Conservation (phyloP, 2,113 vertebrate genomes). For the Notarius lentiginosus region DNA sequence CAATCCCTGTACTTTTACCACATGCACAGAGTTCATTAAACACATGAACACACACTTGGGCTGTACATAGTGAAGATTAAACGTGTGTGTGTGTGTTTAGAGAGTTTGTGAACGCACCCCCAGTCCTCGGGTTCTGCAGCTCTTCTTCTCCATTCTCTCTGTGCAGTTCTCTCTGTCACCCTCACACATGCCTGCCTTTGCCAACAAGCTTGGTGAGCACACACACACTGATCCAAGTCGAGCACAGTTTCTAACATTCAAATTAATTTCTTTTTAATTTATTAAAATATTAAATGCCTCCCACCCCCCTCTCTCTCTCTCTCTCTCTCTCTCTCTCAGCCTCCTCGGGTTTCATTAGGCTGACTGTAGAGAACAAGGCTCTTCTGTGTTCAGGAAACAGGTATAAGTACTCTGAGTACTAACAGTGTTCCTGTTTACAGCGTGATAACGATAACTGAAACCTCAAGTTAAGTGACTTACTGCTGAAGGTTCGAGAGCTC, state of each 20-base stretch:
- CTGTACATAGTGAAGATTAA: background rate
- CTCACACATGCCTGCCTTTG: slow-evolving; percentile 78
- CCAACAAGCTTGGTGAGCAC: slow-evolving; percentile 85
- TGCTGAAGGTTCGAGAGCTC: too few relatives aligned
- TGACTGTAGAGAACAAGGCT: slow-evolving; percentile 86
- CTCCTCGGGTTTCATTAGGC: slow-evolving; percentile 84
- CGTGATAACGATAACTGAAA: too few relatives aligned
- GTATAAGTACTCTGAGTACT: slow-evolving; percentile 63
- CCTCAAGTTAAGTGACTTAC: too few relatives aligned
- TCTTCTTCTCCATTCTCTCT: slow-evolving; percentile 80
- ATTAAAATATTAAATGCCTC: background rate
- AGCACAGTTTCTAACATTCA: background rate
- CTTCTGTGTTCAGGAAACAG: slow-evolving; percentile 81
- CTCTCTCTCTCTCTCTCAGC: slow-evolving; percentile 66
- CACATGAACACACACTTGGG: slow-evolving; percentile 35
- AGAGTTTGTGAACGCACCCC: slow-evolving; percentile 73
- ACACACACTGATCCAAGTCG: background rate
- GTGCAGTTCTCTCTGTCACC: slow-evolving; percentile 82
- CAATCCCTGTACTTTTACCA: background rate
- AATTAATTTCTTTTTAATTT: background rate
- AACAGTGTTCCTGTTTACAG: background rate
- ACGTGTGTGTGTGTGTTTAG: slow-evolving; percentile 66
- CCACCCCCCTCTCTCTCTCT: background rate
- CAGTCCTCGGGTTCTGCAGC: slow-evolving; percentile 75
- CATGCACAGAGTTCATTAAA: slow-evolving; percentile 15